Evolutionary conservation across 2,113 vertebrate genomes (phyloP).

Genomic region (Phrynosoma platyrhinos): DNA sequence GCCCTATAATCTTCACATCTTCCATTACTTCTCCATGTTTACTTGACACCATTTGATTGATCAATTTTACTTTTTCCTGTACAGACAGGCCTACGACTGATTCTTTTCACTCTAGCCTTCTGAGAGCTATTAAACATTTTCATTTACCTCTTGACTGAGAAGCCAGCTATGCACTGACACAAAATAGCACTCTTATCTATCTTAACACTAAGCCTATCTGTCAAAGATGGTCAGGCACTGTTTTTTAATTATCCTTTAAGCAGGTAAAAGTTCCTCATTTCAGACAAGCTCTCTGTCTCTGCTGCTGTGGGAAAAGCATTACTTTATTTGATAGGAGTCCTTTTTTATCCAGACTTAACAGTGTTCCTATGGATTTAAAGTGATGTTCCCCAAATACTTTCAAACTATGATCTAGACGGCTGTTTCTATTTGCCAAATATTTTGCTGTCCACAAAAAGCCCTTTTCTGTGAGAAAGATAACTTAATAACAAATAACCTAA

Average conservation of each 20-base stretch:
- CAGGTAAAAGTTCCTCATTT: constrained; percentile 35
- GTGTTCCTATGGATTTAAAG: constrained; percentile 35
- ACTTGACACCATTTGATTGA: background rate
- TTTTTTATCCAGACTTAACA: background rate
- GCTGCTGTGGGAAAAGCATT: background rate
- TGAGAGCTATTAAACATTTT: constrained; percentile 9
- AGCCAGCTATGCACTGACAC: background rate
- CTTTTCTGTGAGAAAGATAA: constrained; percentile 71
- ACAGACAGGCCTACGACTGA: background rate
- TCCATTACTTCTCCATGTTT: background rate
- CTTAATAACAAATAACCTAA: constrained; percentile 49
- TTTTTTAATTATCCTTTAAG: constrained; percentile 30
- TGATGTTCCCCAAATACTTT: constrained; percentile 56
- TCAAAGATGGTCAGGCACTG: background rate
- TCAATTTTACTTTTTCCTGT: background rate
- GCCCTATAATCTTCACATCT: too few relatives aligned
- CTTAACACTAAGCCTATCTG: background rate
- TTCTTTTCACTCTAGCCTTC: constrained; percentile 33
- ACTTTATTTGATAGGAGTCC: background rate
- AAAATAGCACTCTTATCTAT: background rate
- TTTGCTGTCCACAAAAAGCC: constrained; percentile 62
- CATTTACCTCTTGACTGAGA: background rate
- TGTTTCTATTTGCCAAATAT: constrained; percentile 62
- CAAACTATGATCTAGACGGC: constrained; percentile 50
- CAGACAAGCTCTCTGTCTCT: background rate